phyloP scores from a whole-genome alignment of 2,113 vertebrate species.

The Cinclus cinclus region DNA sequence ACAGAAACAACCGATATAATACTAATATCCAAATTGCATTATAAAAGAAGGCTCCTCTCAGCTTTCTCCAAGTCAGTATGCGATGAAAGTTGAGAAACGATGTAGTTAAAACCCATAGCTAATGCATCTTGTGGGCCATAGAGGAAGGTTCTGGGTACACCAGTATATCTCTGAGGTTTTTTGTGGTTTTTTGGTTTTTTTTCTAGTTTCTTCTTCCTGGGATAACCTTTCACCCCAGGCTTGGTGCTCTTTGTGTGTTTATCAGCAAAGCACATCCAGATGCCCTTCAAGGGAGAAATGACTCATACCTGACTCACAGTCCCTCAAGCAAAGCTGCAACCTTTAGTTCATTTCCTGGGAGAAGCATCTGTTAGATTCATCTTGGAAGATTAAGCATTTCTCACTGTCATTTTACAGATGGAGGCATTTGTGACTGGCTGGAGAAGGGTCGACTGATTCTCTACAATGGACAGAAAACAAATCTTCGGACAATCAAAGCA shows the following conservation, averaged over 20 bases:
- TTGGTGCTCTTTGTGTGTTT: constrained; percentile 65
- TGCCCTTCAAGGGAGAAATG: constrained; percentile 68
- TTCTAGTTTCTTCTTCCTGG: constrained; percentile 5
- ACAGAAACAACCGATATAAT: neutral
- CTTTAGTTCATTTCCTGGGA: constrained; percentile 71
- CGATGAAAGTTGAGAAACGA: neutral
- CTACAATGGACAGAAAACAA: neutral
- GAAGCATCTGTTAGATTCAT: constrained; percentile 67
- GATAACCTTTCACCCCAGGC: constrained; percentile 64
- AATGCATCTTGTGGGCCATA: neutral
- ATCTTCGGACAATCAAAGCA: neutral
- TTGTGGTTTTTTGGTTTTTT: neutral
- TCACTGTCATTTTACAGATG: constrained; percentile 58
- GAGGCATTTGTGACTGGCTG: constrained; percentile 36
- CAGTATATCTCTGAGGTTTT: neutral
- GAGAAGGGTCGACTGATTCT: constrained; percentile 8
- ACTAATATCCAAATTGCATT: neutral
- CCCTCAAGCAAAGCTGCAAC: constrained; percentile 63
- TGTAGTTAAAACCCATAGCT: neutral
- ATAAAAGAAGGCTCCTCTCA: neutral
- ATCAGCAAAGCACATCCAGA: constrained; percentile 61
- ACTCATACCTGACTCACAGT: constrained; percentile 74
- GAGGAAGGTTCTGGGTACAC: neutral
- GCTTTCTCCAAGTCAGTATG: neutral
- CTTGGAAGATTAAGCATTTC: constrained; percentile 61